Evolutionary conservation across 1,140 invertebrate genomes (phyloP).

Genomic region (Procambarus clarkii): DNA sequence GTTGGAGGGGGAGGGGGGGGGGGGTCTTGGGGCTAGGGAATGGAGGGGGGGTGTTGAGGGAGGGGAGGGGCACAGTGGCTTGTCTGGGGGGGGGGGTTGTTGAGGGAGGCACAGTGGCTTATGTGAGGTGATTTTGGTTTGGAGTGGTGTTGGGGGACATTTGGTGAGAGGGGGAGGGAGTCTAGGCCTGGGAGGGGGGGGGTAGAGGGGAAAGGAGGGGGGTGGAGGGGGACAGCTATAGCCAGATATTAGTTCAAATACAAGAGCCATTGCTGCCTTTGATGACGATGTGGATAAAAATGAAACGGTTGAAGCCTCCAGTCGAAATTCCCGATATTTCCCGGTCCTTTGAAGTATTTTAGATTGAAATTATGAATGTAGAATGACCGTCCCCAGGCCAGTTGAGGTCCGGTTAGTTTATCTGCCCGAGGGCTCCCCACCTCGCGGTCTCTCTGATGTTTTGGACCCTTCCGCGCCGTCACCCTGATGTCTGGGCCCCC

Average conservation of each 20-base stretch:
- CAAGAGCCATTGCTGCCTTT: not conserved
- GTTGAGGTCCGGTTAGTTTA: too few relatives aligned
- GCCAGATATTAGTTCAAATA: not conserved
- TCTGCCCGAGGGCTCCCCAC: too few relatives aligned
- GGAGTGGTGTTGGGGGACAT: too few relatives aligned
- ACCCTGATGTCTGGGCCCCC: not conserved
- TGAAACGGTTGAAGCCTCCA: not conserved
- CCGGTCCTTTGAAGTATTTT: slow-evolving; percentile 1
- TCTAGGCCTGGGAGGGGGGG: too few relatives aligned
- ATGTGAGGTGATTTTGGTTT: too few relatives aligned
- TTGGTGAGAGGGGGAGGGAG: not conserved
- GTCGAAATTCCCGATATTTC: not conserved
- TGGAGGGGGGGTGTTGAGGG: too few relatives aligned
- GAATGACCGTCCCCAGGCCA: not conserved
- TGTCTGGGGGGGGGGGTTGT: too few relatives aligned
- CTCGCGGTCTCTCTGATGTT: too few relatives aligned
- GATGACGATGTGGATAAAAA: not conserved
- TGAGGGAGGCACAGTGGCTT: not conserved
- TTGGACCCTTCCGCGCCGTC: too few relatives aligned
- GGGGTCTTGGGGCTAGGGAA: too few relatives aligned
- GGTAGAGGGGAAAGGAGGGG: not conserved
- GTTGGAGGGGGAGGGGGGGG: too few relatives aligned
- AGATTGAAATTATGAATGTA: slow-evolving; percentile 18
- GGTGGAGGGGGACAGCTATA: not conserved
- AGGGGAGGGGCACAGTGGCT: too few relatives aligned